A percentile compares a stretch with the other conserved stretches of the same genome.
Evolutionary conservation across 2,797 vertebrate genomes (phyloP).

Genomic region (Eidolon dupreanum): DNA sequence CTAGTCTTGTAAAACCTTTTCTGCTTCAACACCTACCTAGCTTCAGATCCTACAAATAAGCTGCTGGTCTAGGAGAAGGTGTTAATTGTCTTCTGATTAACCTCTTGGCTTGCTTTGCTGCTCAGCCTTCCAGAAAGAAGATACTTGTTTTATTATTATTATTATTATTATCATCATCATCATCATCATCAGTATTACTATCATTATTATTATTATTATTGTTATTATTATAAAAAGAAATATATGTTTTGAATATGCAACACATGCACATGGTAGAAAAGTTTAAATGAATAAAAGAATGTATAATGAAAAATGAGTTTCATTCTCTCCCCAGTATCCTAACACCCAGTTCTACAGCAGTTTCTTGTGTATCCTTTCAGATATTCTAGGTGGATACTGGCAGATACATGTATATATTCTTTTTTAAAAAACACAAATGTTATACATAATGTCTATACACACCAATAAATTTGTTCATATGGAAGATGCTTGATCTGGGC

Average conservation of each 20-base stretch:
- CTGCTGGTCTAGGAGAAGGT: background rate
- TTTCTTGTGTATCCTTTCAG: background rate
- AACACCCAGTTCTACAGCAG: background rate
- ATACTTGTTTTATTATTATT: background rate
- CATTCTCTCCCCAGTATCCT: background rate
- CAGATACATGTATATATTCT: background rate
- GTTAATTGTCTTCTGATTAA: conserved; percentile 47
- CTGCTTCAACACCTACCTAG: background rate
- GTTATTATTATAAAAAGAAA: background rate
- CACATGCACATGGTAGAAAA: background rate
- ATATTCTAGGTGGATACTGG: background rate
- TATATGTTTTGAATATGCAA: background rate
- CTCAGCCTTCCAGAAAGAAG: background rate
- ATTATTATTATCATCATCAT: background rate
- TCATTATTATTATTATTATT: no score
- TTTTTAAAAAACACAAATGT: background rate
- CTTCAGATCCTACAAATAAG: conserved; percentile 2
- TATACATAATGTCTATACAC: background rate
- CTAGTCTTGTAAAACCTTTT: background rate
- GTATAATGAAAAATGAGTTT: background rate
- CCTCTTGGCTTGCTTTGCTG: background rate
- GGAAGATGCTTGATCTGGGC: background rate
- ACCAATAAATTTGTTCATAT: background rate
- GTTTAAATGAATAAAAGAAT: background rate
- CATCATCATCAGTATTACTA: no score